Conservation (phyloP, 2,113 vertebrate species). For the Poeciliopsis prolifica region DNA sequence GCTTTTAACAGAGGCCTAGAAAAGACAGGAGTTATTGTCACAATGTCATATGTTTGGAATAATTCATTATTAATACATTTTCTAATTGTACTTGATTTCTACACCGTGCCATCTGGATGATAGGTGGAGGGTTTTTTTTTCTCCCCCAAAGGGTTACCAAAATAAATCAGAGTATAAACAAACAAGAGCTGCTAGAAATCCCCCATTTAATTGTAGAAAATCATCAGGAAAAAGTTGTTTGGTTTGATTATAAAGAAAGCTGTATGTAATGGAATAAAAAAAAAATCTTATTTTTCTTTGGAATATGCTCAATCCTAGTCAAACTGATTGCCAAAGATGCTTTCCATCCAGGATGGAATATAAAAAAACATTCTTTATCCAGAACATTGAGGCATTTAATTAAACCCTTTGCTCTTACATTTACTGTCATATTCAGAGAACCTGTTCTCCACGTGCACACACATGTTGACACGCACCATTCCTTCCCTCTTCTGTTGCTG, state of each 20-base stretch:
- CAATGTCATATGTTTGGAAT: conserved; percentile 61
- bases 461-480: conserved; percentile 29
- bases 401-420: conserved; percentile 25
- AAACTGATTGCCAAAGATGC: too few species aligned
- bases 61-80: conserved; percentile 77
- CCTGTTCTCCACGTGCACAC: conserved; percentile 28
- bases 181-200: conserved; percentile 44
- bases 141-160: conserved; percentile 55
- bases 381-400: conserved; percentile 24
- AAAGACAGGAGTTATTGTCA: conserved; percentile 71
- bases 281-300: too few species aligned
- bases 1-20: conserved; percentile 70
- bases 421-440: conserved; percentile 48
- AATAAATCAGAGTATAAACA: conserved; percentile 38
- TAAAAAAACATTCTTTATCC: background rate
- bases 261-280: conserved; percentile 13
- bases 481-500: conserved; percentile 58
- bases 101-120: conserved; percentile 57
- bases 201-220: conserved; percentile 26
- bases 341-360: too few species aligned
- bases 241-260: conserved; percentile 24
- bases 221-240: conserved; percentile 4
- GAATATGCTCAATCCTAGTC: too few species aligned
- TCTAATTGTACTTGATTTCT: conserved; percentile 61
- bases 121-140: conserved; percentile 46